phyloP scores from a whole-genome alignment of 2,888 invertebrate species.

The Epistrophella euchroma region DNA sequence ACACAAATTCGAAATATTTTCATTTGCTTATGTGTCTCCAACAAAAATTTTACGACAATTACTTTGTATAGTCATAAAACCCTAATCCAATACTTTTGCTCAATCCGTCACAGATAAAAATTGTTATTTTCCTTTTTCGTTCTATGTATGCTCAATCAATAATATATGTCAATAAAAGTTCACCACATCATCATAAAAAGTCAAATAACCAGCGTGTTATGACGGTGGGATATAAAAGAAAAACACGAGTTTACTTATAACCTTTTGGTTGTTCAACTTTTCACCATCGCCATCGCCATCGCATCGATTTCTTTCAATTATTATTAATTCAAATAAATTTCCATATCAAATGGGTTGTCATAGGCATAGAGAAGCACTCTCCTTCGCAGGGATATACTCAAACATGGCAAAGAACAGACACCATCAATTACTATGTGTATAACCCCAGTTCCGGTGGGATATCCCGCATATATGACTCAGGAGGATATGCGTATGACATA shows the following conservation, averaged over 20 bases:
- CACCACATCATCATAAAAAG: slow-evolving; percentile 68
- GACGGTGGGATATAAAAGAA: not conserved
- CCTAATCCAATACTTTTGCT: slow-evolving; percentile 63
- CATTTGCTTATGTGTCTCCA: not conserved
- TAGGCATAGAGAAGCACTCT: slow-evolving; percentile 36
- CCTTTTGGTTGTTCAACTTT: slow-evolving; percentile 7
- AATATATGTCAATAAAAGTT: slow-evolving; percentile 64
- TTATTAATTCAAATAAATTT: slow-evolving; percentile 74
- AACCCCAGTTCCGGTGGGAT: slow-evolving; percentile 7
- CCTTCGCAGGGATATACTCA: not conserved
- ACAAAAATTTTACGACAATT: slow-evolving; percentile 43
- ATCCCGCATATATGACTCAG: slow-evolving; percentile 22
- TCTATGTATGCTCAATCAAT: slow-evolving; percentile 8
- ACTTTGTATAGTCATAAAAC: slow-evolving; percentile 58
- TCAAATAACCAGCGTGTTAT: slow-evolving; percentile 60
- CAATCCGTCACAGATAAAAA: slow-evolving; percentile 52
- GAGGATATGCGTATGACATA: slow-evolving; percentile 67
- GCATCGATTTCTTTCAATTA: slow-evolving; percentile 49
- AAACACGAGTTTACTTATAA: not conserved
- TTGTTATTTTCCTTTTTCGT: not conserved
- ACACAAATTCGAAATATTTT: not conserved
- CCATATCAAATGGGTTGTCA: slow-evolving; percentile 53
- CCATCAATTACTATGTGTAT: slow-evolving; percentile 65
- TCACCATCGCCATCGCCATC: not conserved
- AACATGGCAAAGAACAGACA: slow-evolving; percentile 33